Percentiles rank a stretch among this genome's conserved stretches.
These are phyloP conservation scores for Papio anubis DNA, from an alignment of 2,113 vertebrate species.

Conservation along the genomic window DNA sequence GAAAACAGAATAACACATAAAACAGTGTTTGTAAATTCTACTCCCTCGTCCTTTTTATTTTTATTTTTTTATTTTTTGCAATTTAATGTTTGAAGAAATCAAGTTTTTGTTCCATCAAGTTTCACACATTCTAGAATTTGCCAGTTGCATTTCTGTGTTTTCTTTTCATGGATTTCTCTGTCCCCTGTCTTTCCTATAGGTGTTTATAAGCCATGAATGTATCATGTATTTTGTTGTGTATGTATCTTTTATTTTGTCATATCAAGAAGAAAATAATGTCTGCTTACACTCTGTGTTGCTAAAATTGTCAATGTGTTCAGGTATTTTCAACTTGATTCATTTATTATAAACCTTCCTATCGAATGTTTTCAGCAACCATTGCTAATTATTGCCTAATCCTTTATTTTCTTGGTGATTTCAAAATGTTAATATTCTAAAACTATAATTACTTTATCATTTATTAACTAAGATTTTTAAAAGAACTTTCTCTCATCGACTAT, in stretches of 20 bases:
- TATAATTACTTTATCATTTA: background rate
- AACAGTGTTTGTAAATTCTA: background rate
- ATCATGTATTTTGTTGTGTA: background rate
- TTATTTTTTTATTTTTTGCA: background rate
- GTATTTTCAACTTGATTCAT: background rate
- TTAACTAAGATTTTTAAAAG: background rate
- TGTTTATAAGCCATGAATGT: background rate
- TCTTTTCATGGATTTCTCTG: background rate
- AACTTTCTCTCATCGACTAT: background rate
- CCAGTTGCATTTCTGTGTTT: background rate
- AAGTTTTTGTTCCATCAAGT: background rate
- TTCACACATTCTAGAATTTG: background rate
- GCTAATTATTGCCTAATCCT: background rate
- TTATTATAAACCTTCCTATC: background rate
- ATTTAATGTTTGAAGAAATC: background rate
- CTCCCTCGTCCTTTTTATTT: no score
- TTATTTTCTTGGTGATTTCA: background rate
- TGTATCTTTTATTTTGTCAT: background rate
- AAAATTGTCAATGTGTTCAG: background rate
- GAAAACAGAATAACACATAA: background rate
- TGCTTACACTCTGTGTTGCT: background rate
- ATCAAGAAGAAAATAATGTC: background rate
- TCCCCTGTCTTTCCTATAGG: background rate
- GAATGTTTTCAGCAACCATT: background rate
- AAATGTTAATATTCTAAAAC: background rate